These are phyloP conservation scores for Enteromius trimaculatus DNA, from an alignment of 2,797 vertebrate genomes.

Conservation along the genomic window DNA sequence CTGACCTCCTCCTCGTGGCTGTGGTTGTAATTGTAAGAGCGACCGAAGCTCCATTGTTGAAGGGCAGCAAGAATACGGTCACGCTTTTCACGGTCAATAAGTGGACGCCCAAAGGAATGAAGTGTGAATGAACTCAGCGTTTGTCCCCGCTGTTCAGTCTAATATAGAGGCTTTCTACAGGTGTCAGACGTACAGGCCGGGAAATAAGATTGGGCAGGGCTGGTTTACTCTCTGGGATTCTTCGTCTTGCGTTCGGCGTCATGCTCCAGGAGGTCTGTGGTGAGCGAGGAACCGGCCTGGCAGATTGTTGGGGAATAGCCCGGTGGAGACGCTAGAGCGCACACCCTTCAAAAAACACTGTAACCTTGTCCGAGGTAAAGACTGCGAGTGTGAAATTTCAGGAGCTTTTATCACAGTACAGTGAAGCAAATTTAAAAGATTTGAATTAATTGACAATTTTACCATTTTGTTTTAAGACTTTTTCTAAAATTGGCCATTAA, in stretches of 20 bases:
- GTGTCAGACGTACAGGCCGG: conserved; percentile 65
- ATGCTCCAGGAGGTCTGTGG: conserved; percentile 67
- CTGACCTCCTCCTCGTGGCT: conserved; percentile 34
- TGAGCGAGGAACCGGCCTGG: conserved; percentile 55
- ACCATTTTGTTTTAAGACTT: neutral
- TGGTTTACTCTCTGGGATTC: conserved; percentile 68
- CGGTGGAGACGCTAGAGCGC: conserved; percentile 24
- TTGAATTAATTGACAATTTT: neutral
- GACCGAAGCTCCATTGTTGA: conserved; percentile 66
- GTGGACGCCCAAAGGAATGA: conserved; percentile 59
- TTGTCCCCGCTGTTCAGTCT: conserved; percentile 57
- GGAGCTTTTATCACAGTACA: neutral
- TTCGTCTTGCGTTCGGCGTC: conserved; percentile 65
- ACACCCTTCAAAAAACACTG: conserved; percentile 47
- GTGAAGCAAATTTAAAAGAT: neutral
- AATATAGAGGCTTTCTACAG: conserved; percentile 71
- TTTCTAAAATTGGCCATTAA: no score
- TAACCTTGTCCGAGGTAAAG: conserved; percentile 51
- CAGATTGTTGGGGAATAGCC: conserved; percentile 44
- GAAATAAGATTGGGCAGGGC: conserved; percentile 59
- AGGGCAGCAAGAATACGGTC: conserved; percentile 65
- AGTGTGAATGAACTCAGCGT: conserved; percentile 58
- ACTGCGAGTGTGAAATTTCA: conserved; percentile 18
- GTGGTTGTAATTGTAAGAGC: conserved; percentile 57
- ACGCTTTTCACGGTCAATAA: conserved; percentile 75